Evolutionary conservation across 2,113 vertebrate species (phyloP).

Genomic region (Cnemophilus loriae): DNA sequence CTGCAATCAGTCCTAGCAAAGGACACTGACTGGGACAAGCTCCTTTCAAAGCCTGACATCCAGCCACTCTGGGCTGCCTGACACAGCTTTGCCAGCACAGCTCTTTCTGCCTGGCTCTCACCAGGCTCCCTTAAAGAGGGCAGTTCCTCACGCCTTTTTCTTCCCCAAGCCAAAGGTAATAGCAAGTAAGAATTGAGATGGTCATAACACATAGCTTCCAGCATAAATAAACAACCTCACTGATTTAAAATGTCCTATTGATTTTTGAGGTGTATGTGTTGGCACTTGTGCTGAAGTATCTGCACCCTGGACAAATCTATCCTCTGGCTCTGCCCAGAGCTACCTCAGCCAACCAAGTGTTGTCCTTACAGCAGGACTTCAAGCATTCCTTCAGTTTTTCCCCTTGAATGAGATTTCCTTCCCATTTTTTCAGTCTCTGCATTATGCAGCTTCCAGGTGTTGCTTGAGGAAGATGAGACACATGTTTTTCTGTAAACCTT

Average conservation of each 20-base stretch:
- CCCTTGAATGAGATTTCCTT: background rate
- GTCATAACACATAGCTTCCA: background rate
- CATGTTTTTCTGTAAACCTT: background rate
- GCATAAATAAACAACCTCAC: slow-evolving; percentile 6
- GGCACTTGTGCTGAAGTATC: background rate
- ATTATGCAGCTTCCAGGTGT: background rate
- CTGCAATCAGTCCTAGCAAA: background rate
- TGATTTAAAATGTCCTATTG: background rate
- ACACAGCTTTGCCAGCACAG: background rate
- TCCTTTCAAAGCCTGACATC: background rate
- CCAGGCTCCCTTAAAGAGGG: background rate
- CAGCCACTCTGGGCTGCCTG: background rate
- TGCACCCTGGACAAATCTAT: background rate
- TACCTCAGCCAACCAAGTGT: background rate
- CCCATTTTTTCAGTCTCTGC: background rate
- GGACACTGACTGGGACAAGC: background rate
- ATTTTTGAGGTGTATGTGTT: background rate
- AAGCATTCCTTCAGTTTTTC: background rate
- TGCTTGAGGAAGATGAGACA: background rate
- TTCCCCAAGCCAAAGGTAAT: background rate
- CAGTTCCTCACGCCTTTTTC: background rate
- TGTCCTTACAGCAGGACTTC: background rate
- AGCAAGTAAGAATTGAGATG: background rate
- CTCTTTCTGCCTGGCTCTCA: background rate
- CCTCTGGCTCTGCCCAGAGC: background rate